Base-by-base conservation (phyloP, 2,888 invertebrate species). In the Ptilodon capucinus region DNA sequence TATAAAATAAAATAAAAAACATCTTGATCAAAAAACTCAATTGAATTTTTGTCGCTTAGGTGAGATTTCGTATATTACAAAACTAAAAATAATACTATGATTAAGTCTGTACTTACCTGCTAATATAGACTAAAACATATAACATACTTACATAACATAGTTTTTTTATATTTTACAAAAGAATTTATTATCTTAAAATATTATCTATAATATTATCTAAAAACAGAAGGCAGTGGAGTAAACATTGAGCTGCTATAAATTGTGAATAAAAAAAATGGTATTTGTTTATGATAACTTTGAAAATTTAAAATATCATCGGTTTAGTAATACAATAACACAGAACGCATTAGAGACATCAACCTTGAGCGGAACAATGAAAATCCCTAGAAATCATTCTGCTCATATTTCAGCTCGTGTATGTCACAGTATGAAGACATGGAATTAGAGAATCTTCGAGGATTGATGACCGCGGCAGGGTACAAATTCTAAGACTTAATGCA, bases 141-240 rank as follows among this genome's bases (percentile, higher is more conserved):
- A 7, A 0, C 16, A 6, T 14, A 13, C 13, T 8, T 14, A 14
- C 13, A 34, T 64, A 61, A 47, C 62, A 68, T 63, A 60, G 73
- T 78, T 50, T 73, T 67, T 68, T 74, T 76, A 80, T 84, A 84
- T 81, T 78, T 76, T 83, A 84, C 81, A 85, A 72, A 84, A 81
- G 84, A 84, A 83, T 84, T 85, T 86, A 86, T 79, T 70, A 71
- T 64, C 53, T 49, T 66, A 58, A 66, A n/a, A n/a, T 86, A 86
- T 79, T 70, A 71, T 64, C 53, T 49, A n/a, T 66, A 58, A 66
- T 86, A 86, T 79, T 70, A 71, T 64, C 53, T 49, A 65, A 58
- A 66, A 76, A 71, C 60, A 64, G 52, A 74, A 81, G 86, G 86
- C 86, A 86, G 85, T 85, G 84, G 76, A 69, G 58, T 60, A 60